Percentiles rank a stretch among this genome's conserved stretches.
These are phyloP conservation scores for Platorchestia sp. DNA, from an alignment of 1,140 invertebrate genomes.

Conservation along the genomic window DNA sequence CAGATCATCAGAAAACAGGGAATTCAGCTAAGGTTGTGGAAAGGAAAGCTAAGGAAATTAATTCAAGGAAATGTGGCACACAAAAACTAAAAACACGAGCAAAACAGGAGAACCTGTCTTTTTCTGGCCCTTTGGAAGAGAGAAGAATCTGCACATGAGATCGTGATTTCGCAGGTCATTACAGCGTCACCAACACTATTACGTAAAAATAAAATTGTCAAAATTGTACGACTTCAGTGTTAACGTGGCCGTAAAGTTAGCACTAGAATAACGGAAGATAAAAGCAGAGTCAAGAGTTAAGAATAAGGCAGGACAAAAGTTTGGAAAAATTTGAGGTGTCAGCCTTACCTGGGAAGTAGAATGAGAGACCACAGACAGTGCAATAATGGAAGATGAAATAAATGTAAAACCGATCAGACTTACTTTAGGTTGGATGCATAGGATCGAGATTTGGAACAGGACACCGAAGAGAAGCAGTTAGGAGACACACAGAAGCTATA, in stretches of 20 bases:
- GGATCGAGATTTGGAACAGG: neutral
- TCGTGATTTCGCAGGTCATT: neutral
- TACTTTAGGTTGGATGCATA: neutral
- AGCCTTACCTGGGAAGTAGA: neutral
- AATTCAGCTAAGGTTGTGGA: neutral
- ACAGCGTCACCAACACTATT: neutral
- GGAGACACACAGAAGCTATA: neutral
- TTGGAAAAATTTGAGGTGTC: neutral
- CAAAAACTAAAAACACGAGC: neutral
- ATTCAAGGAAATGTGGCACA: neutral
- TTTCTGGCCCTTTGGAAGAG: neutral
- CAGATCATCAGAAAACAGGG: neutral
- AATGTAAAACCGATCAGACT: neutral
- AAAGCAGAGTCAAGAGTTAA: neutral
- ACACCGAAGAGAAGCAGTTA: neutral
- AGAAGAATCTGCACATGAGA: neutral
- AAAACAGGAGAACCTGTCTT: neutral
- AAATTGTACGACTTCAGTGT: neutral
- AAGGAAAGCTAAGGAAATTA: neutral
- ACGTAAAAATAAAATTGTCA: neutral
- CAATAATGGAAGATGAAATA: conserved; percentile 4
- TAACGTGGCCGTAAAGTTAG: neutral
- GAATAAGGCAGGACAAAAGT: neutral
- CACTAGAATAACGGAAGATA: neutral
- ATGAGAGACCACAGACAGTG: neutral